Base-by-base conservation (phyloP, 2,888 invertebrate genomes). In the Sphaerophoria rueppellii region DNA sequence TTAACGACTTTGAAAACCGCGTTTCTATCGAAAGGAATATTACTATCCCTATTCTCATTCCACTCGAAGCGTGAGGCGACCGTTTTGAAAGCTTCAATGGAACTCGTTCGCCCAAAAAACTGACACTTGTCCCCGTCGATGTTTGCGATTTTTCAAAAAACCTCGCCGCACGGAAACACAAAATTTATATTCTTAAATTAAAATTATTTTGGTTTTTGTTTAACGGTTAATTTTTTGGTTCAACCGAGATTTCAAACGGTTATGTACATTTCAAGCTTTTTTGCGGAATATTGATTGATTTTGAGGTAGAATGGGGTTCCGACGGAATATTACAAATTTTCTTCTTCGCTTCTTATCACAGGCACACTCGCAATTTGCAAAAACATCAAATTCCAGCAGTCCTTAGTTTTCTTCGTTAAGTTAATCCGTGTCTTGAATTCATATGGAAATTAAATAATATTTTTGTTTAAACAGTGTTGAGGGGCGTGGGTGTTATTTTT, bases 1-100 rank as follows among this genome's bases (percentile, higher is more conserved):
- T 92, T 92, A 91, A 91, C 91, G 91, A 91, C 91, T 91, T 91
- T 91, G 89, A 90, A 90, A 89, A 91, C 91, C 86, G 87, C 85
- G 91, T 91, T 91, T 91, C 91, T 90, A 89, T 91, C 91, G 88
- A 91, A 91, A 91, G 91, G 90, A 89, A 91, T 91, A 86, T 86
- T 81, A 90, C 91, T 88, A 89, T 91, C 91, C 90, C 91, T 91
- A 90, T 91, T 90, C 89, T 91, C 91, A 91, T 91, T 91, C 91
- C 91, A 91, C 91, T 91, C 91, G 89, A 91, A 91, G 90, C 91
- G 90, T 91, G 91, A 91, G 91, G 91, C 91, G 90, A 91, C 91
- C 91, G 91, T 91, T 88, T 91, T 91, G 91, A 91, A 91, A 89
- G 90, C 89, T 91, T 91, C 81, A 81, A 85, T 85, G 72, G 85